Evolutionary conservation across 2,113 vertebrate species (phyloP), one percentile per base, ranked within the genome.

Genomic region (Catagonus wagneri): DNA sequence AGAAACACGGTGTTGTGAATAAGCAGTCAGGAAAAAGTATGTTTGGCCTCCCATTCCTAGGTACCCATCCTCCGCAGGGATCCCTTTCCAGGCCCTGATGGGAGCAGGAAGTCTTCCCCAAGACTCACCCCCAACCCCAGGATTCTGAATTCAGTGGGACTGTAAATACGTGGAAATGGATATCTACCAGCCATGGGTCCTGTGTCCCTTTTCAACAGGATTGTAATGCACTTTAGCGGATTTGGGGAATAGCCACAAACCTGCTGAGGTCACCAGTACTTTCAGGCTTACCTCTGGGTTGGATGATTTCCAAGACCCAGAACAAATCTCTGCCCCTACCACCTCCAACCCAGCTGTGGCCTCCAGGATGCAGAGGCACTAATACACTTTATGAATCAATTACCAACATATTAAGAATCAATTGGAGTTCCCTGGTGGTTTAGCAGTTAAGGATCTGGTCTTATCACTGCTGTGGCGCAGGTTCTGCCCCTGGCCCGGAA

Each of bases 21-120:
- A 98, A 97, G 94, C 89, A 96, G 92, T 97, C 86, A 98, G 97
- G 97, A 97, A 97, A 96, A 87, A 97, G 91, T 92, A 97, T 97
- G 79, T 93, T 97, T 97, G 90, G 96, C 96, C 74, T 96, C 96
- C 92, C 34, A 11, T 89, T 76, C 81, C 69, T 83, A 92, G 97
- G 89, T 78, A 66, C 97, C 83, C 81, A 3, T 97, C 96, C 88
- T 92, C 72, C 63, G 86, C 39, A 32, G 32, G 6, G 11, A 74
- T 66, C 79, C n/a, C 56, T 88, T 84, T 75, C 68, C 27, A 75
- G 80, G 56, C 91, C 76, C 54, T 36, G 2, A 54, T 76, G 63
- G 68, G 36, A 92, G 32, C 15, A 84, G 79, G 36, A 93, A 65
- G 50, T 83, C 88, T 72, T 79, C 54, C 32, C 29, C 1, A 72